phyloP scores from a whole-genome alignment of 2,888 invertebrate genomes.

The Esperia sulphurella region DNA sequence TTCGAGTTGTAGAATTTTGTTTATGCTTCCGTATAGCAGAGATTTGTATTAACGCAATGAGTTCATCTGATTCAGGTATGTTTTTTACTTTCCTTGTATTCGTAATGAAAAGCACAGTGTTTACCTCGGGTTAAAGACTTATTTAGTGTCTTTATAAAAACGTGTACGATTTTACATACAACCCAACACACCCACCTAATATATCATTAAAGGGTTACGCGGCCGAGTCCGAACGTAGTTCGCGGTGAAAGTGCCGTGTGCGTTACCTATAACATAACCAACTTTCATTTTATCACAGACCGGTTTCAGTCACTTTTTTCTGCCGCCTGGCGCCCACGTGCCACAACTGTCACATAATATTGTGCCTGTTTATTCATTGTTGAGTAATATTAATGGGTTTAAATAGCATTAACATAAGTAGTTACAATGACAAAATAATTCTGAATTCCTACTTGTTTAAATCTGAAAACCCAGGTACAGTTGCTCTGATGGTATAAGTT shows the following conservation, averaged over 20 bases:
- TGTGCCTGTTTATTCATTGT: slow-evolving; percentile 2
- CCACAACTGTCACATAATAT: slow-evolving; percentile 2
- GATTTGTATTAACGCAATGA: too few relatives aligned
- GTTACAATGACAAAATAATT: too few relatives aligned
- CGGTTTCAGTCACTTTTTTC: slow-evolving; percentile 49
- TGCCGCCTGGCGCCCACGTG: slow-evolving; percentile 18
- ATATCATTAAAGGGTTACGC: slow-evolving; percentile 1
- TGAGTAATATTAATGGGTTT: slow-evolving; percentile 7
- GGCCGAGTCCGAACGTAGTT: slow-evolving; percentile 19
- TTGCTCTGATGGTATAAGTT: slow-evolving; percentile 13
- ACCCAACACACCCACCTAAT: too few relatives aligned
- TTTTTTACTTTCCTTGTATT: too few relatives aligned
- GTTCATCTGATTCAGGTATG: too few relatives aligned
- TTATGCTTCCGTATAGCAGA: too few relatives aligned
- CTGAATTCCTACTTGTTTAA: background rate
- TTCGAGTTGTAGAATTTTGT: too few relatives aligned
- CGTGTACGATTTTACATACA: too few relatives aligned
- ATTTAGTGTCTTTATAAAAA: too few relatives aligned
- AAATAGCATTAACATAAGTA: slow-evolving; percentile 2
- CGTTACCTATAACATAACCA: slow-evolving; percentile 41
- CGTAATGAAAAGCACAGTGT: too few relatives aligned
- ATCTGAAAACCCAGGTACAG: background rate
- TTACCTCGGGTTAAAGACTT: too few relatives aligned
- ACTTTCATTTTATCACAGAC: slow-evolving; percentile 61
- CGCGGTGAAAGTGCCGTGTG: slow-evolving; percentile 60